These are phyloP conservation scores for Microctenopoma steveboyesi DNA, from an alignment of 2,797 vertebrate species.

Conservation along the genomic window DNA sequence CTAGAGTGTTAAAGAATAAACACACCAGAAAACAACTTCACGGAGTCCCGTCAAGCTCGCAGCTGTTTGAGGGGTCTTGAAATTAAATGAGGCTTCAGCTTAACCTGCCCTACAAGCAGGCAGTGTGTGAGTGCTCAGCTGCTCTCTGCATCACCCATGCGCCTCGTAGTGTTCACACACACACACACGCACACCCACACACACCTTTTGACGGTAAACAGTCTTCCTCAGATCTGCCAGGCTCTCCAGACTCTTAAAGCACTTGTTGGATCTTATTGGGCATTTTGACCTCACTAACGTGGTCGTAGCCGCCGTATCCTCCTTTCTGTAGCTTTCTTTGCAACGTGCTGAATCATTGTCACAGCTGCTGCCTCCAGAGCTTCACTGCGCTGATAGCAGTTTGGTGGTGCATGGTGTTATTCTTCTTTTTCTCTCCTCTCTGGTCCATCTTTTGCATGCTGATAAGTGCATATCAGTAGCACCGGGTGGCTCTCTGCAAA, in stretches of 20 bases:
- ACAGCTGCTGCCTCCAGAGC: constrained; percentile 22
- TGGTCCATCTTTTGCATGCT: background rate
- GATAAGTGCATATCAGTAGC: constrained; percentile 8
- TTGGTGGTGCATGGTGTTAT: constrained; percentile 14
- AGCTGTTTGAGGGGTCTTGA: constrained; percentile 11
- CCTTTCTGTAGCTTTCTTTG: constrained; percentile 17
- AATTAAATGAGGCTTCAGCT: constrained; percentile 31
- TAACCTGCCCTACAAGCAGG: background rate
- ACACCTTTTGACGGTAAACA: constrained; percentile 47
- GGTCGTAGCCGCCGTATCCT: constrained; percentile 31
- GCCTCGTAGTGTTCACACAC: constrained; percentile 31
- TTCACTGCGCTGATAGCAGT: background rate
- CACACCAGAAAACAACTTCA: background rate
- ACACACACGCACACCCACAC: background rate
- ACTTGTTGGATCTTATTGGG: constrained; percentile 55
- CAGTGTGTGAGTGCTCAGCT: constrained; percentile 2
- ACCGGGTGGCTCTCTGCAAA: constrained; percentile 17
- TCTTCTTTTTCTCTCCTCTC: background rate
- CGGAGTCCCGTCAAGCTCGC: background rate
- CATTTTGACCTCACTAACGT: constrained; percentile 62
- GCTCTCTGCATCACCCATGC: constrained; percentile 27
- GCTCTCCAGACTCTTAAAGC: constrained; percentile 42
- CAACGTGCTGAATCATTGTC: constrained; percentile 33
- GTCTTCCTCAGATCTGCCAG: constrained; percentile 65
- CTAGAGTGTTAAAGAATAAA: constrained; percentile 12